Percentiles rank a stretch among this genome's conserved stretches.
phyloP scores from a whole-genome alignment of 2,797 vertebrate genomes.

The Oreochromis mossambicus region DNA sequence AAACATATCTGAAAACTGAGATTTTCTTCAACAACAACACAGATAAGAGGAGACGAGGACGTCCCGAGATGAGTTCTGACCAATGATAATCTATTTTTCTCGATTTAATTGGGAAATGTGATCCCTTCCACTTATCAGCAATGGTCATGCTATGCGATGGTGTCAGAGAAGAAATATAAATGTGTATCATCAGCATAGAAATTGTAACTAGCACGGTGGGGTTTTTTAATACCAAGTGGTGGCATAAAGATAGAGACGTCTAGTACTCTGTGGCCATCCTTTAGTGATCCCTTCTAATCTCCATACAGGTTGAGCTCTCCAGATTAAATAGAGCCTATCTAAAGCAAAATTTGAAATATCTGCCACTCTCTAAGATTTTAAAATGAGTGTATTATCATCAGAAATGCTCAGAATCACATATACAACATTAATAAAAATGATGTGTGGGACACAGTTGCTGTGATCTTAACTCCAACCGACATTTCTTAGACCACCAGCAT shows the following conservation, averaged over 20 bases:
- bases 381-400: background rate
- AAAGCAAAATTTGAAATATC: background rate
- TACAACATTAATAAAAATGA: background rate
- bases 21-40: background rate
- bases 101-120: background rate
- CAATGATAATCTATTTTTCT: background rate
- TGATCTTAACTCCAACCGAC: background rate
- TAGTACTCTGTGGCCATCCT: background rate
- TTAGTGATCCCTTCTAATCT: background rate
- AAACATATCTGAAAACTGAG: background rate
- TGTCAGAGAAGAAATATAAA: background rate
- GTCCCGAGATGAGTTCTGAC: background rate
- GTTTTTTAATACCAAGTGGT: fast-evolving
- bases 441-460: background rate
- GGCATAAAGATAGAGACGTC: background rate
- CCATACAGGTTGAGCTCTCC: background rate
- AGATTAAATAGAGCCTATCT: background rate
- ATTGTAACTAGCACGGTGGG: background rate
- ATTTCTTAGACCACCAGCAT: background rate
- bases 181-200: background rate
- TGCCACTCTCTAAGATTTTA: background rate
- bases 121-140: background rate
- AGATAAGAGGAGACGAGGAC: background rate
- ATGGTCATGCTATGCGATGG: background rate
- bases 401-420: background rate